Base-by-base conservation (phyloP, 1,140 invertebrate species). In the Daktulosphaira vitifoliae region DNA sequence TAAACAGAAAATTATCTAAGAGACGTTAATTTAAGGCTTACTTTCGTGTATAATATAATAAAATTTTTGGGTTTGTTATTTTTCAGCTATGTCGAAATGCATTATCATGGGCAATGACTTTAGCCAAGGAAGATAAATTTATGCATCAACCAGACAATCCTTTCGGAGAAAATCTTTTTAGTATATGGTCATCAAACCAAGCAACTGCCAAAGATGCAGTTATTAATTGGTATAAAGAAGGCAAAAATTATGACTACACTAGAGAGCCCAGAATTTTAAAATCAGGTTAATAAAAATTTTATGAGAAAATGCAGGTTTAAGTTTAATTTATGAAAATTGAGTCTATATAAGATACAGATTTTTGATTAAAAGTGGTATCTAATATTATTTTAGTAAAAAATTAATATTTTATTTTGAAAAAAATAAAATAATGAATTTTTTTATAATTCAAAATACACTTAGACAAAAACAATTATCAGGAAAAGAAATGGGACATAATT, bases 21-120 rank as follows among this genome's bases (percentile, higher is more conserved):
- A n/a, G n/a, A n/a, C n/a, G n/a, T n/a, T n/a, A n/a, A n/a, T n/a
- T n/a, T n/a, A n/a, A n/a, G n/a, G n/a, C n/a, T n/a, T n/a, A n/a
- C n/a, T n/a, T n/a, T n/a, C n/a, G n/a, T n/a, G n/a, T n/a, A n/a
- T n/a, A n/a, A 20, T 51, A 38, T 26, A 15, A 13, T 33, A 38
- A 9, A 7, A 25, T 23, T 3, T 9, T n/a, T 13, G 6, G 22
- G 2, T 48, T 16, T 15, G 29, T 6, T 46, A 13, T 69, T 66
- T 73, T 72, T 44, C 64, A 80, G 78, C 74, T 82, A 11, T 76
- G 76, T 67, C 71, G 76, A 53, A 74, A 75, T 64, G 74, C 83
- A 64, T 78, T 84, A 74, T 75, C 81, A 65, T 92, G 89, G 88
- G 89, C 89, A 0, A 79, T 85, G 26, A 83, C 83, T 26, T 77